Evolutionary conservation across 2,797 vertebrate genomes (phyloP), one percentile per base, ranked within the genome.

Genomic region (Cossypha heuglini): DNA sequence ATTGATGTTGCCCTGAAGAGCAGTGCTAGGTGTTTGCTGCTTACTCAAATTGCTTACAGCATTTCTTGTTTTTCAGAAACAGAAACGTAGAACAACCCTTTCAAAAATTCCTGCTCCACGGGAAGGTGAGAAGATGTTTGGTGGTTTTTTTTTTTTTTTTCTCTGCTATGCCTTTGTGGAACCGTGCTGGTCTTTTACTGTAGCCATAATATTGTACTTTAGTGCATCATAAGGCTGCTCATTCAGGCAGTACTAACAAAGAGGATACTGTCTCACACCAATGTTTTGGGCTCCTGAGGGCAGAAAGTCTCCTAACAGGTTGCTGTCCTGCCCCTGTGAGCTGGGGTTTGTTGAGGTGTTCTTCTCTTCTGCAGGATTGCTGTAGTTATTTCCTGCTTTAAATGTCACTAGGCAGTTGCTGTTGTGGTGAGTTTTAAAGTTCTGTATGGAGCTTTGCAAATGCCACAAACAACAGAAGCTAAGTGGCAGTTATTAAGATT

Each of bases 31-130:
- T 69, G 29, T 55, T 74, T 72, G 28, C 28, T 48, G 61, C 29
- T 74, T 48, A 26, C 3, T 74, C 31, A 1, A 2, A 4, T 45
- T 78, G 33, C n/a, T 92, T 40, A 78, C 4, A 58, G 20, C 31
- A 25, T 8, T 89, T 5, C 17, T 68, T 93, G 73, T 55, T 92
- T 97, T 94, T 63, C 95, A 99, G 99, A 98, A 98, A 95, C 98
- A 98, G 73, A 98, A 98, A 26, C 97, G 98, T 68, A 98, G 98
- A 91, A 96, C 98, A 38, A 98, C 98, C 33, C 97, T 98, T 69
- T 99, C 99, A 77, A 98, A 98, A 98, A 99, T 99, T 93, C 99
- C 99, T 52, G 98, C 98, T 75, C 98, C 98, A 26, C 77, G 97
- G 67, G 97, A 98, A 97, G 97, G 99, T 99, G 98, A 97, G 98